Evolutionary conservation across 2,888 invertebrate species (phyloP), one percentile per base, ranked within the genome.

Genomic region (Pseudoips prasinana): DNA sequence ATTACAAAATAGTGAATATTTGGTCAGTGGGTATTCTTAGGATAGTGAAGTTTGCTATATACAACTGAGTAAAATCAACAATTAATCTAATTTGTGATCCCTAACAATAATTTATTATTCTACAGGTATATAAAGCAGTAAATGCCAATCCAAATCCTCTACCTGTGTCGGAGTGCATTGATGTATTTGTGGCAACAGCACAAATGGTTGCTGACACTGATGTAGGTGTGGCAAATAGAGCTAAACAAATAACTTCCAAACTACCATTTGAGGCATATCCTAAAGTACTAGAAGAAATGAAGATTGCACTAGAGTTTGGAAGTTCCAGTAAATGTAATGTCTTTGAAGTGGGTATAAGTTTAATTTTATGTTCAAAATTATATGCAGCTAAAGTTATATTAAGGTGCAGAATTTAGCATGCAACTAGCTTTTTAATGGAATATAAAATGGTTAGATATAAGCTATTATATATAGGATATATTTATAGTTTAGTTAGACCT

Each of bases 261-360:
- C 75, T 62, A 88, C 92, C 48, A 35, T 51, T 78, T 28, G 71
- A 93, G 20, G 90, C 91, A 24, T 90, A 90, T 25, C 81, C 89
- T 1, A 83, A 88, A 53, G 72, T 92, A 6, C 62, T 93, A 29
- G 80, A 90, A 10, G 85, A 90, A 50, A 85, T 93, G 60, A 87
- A 90, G 40, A 89, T 90, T 46, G 84, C 91, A 7, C 76, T 94
- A 58, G 70, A 86, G 8, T 82, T 82, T 41, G 90, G 82, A 58
- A 92, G 91, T 48, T 89, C 90, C 29, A 78, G 91, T 32, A 90
- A 92, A 52, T 92, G 94, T 63, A 90, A 95, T 65, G 90, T 92
- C 31, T 93, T 92, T 77, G 94, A 94, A 88, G 92, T 92, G 64
- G 3, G 8, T 10, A 17, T 17, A 2, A 19, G 14, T 17, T 25